Conservation (phyloP, 1,140 invertebrate species). For the Lamellibrachia luymesi region DNA sequence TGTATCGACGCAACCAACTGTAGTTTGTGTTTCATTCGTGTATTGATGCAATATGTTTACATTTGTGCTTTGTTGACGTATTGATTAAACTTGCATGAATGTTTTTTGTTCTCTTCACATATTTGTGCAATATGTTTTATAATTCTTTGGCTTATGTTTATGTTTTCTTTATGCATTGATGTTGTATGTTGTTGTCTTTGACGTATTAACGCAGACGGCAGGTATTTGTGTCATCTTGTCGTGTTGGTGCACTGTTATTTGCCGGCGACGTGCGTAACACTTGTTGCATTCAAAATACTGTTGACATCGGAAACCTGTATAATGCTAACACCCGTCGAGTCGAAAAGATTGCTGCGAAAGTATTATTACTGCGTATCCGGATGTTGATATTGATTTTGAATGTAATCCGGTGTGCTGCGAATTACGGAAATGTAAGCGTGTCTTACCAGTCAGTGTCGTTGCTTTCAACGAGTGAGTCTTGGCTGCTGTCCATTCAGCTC, state of each 20-base stretch:
- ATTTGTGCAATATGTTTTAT: not conserved
- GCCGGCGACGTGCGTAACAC: not conserved
- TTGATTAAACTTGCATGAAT: not conserved
- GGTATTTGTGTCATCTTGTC: not conserved
- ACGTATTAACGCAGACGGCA: too few species aligned
- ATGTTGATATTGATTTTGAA: not conserved
- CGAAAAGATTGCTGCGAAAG: not conserved
- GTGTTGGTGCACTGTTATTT: not conserved
- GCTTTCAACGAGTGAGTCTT: not conserved
- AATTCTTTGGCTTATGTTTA: not conserved
- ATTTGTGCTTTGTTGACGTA: too few species aligned
- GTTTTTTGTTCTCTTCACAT: not conserved
- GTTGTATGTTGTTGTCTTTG: not conserved
- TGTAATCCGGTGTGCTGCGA: not conserved
- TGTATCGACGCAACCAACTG: not conserved
- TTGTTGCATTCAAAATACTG: not conserved
- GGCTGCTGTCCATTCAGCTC: not conserved
- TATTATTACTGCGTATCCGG: not conserved
- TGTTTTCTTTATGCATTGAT: not conserved
- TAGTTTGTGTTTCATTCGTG: not conserved
- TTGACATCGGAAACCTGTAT: not conserved
- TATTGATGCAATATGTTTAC: not conserved
- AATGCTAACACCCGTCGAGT: not conserved
- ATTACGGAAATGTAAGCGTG: not conserved
- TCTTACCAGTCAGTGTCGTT: not conserved